Evolutionary conservation across 1,140 invertebrate genomes (phyloP).

Genomic region (Temnothorax longispinosus): DNA sequence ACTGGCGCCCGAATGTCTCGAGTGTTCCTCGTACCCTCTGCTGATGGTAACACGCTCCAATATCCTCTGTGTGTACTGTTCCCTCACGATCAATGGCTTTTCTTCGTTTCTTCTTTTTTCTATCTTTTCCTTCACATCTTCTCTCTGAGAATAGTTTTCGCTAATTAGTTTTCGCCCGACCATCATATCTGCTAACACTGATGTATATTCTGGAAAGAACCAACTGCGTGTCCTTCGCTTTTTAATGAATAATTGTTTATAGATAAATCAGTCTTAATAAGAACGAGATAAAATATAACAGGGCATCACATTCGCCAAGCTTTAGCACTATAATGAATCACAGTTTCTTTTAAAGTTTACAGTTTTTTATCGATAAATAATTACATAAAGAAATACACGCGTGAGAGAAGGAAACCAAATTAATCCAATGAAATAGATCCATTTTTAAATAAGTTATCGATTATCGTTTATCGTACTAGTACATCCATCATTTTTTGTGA

Average conservation of each 20-base stretch:
- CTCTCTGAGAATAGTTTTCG: conserved; percentile 10
- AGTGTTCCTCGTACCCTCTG: conserved; percentile 24
- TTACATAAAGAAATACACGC: background rate
- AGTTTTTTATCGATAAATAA: background rate
- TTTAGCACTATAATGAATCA: background rate
- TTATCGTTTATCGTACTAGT: background rate
- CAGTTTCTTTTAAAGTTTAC: background rate
- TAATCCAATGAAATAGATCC: background rate
- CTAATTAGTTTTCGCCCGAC: conserved; percentile 34
- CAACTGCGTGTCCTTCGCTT: background rate
- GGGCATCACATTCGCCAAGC: background rate
- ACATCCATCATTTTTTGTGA: background rate
- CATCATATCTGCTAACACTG: conserved; percentile 16
- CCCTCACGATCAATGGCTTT: conserved; percentile 35
- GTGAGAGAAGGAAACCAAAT: background rate
- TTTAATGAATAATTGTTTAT: background rate
- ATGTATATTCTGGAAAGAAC: background rate
- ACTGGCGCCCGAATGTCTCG: conserved; percentile 75
- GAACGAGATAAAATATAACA: background rate
- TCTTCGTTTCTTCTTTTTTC: background rate
- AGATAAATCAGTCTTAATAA: background rate
- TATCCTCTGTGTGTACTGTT: conserved; percentile 55
- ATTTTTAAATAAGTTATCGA: background rate
- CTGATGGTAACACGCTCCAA: conserved; percentile 50
- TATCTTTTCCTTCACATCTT: background rate